Evolutionary conservation across 2,888 invertebrate species (phyloP), one percentile per base, ranked within the genome.

Genomic region (Cantharis rufa): DNA sequence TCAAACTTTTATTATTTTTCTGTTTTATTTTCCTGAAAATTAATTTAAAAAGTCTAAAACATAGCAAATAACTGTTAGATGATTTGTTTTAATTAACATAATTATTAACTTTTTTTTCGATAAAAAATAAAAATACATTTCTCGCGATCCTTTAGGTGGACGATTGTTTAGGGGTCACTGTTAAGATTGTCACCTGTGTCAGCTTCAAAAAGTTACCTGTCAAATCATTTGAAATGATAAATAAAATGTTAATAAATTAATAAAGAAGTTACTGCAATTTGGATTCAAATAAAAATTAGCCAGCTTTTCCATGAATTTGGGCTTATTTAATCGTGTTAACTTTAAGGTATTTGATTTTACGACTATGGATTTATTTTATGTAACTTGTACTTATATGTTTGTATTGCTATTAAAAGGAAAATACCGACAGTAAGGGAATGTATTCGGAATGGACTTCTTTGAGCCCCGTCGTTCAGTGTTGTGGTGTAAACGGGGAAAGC

Each of bases 371-470:
- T 48, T 48, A 13, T 48, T 21, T n/a, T 61, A 27, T 16, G 13
- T 63, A 66, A 15, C 63, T 15, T 24, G 18, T 18, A 18, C 18
- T 18, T 18, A 18, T 18, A 16, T 69, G 32, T 13, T 32, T 32
- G 13, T 32, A 32, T 13, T 32, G 32, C 15, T 72, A 75, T 77
- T 78, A 73, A 77, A 84, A 87, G 83, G 89, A 93, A 91, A 92
- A 89, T 88, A 90, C 90, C 86, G 91, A 91, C 87, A 91, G 90
- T 86, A 91, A 91, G 88, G 93, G 92, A 84, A 95, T 95, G 95
- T 95, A 95, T 90, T 92, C 93, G 83, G 95, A 95, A 90, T 95
- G 95, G 95, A 94, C 94, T 81, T 94, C 94, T 74, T 88, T 95
- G 85, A 93, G 92, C 81, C 89, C 89, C 78, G 83, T 89, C 71